Conservation (phyloP, 2,888 invertebrate species). For the Ferdinandea cuprea region DNA sequence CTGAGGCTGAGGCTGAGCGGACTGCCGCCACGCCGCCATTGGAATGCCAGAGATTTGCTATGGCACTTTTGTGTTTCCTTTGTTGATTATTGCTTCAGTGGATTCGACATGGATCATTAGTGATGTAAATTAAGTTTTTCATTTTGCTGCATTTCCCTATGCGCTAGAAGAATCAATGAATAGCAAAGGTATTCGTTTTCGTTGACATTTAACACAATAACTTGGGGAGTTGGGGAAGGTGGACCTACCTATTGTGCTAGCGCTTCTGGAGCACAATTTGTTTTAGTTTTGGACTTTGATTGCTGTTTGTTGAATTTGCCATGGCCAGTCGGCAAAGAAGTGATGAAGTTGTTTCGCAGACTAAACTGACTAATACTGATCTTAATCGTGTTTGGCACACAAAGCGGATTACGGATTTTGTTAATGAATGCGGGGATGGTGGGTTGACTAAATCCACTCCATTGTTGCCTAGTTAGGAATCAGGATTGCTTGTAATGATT, state of each 20-base stretch:
- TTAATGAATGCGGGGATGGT: conserved; percentile 5
- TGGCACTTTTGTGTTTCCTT: conserved; percentile 58
- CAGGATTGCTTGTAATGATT: too few species aligned
- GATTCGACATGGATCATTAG: conserved; percentile 74
- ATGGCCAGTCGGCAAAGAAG: conserved; percentile 30
- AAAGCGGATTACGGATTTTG: conserved; percentile 29
- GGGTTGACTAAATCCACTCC: neutral
- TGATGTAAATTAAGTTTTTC: conserved; percentile 67
- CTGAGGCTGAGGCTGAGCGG: too few species aligned
- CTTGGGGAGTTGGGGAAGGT: neutral
- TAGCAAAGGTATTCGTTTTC: conserved; percentile 20
- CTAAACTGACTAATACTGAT: conserved; percentile 6
- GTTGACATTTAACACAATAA: conserved; percentile 42
- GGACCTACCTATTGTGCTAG: neutral
- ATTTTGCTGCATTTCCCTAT: conserved; percentile 47
- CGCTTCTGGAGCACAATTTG: conserved; percentile 28
- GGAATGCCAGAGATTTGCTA: conserved; percentile 68
- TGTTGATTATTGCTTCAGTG: conserved; percentile 68
- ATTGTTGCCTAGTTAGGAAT: too few species aligned
- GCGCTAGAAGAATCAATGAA: conserved; percentile 24
- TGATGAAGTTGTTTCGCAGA: conserved; percentile 41
- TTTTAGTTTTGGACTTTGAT: conserved; percentile 37
- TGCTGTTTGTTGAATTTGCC: conserved; percentile 41
- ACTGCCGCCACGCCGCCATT: too few species aligned
- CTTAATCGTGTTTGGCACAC: conserved; percentile 22